Conservation (phyloP, 1,140 invertebrate genomes). For the Bactericera cockerelli region DNA sequence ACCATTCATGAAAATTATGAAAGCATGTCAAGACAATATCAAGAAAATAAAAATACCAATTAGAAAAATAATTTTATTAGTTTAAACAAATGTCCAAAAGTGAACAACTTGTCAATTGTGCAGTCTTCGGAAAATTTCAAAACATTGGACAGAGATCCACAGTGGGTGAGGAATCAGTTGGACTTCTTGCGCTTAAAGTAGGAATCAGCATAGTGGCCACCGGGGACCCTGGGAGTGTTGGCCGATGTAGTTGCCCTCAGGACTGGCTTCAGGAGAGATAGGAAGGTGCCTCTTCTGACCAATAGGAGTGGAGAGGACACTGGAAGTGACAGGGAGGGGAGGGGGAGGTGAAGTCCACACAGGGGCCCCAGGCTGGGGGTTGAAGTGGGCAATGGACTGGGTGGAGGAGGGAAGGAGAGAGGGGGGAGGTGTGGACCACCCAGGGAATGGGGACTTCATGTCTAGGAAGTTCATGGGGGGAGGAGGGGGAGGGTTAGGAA, state of each 20-base stretch:
- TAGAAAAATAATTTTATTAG: neutral
- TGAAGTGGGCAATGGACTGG: neutral
- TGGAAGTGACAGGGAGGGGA: slow-evolving; percentile 1
- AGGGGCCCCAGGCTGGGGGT: slow-evolving; percentile 3
- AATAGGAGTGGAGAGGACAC: slow-evolving; percentile 24
- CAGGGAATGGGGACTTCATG: slow-evolving; percentile 12
- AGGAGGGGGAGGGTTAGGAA: slow-evolving; percentile 13
- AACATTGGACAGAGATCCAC: neutral
- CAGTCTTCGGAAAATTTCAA: neutral
- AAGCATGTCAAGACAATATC: slow-evolving; percentile 2
- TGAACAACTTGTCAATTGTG: neutral
- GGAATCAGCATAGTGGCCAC: slow-evolving; percentile 40
- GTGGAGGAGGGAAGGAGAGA: slow-evolving; percentile 9
- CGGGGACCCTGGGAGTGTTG: slow-evolving; percentile 40
- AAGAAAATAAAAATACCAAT: slow-evolving; percentile 1
- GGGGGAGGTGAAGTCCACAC: slow-evolving; percentile 7
- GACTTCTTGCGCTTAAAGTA: slow-evolving; percentile 34
- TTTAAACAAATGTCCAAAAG: slow-evolving; percentile 5
- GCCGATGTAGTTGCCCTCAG: slow-evolving; percentile 36
- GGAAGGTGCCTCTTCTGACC: slow-evolving; percentile 36
- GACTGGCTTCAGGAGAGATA: slow-evolving; percentile 35
- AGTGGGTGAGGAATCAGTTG: slow-evolving; percentile 20
- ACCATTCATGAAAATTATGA: slow-evolving; percentile 4
- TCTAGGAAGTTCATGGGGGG: slow-evolving; percentile 15
- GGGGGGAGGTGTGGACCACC: neutral